phyloP scores from a whole-genome alignment of 1,140 invertebrate species.

The Drosophila orosa region DNA sequence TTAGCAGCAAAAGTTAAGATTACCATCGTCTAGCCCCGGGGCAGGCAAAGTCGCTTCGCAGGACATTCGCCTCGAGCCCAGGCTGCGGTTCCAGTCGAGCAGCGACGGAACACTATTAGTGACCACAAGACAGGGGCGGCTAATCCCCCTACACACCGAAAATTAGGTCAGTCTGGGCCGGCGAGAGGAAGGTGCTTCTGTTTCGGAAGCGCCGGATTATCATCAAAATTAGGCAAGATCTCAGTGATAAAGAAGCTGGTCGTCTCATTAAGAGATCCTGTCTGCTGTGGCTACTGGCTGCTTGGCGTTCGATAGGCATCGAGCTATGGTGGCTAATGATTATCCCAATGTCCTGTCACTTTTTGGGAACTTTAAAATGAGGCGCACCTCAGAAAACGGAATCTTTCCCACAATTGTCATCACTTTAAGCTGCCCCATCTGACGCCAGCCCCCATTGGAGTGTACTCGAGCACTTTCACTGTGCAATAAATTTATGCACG shows the following conservation, averaged over 20 bases:
- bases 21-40: slow-evolving; percentile 67
- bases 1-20: slow-evolving; percentile 79
- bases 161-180: slow-evolving; percentile 68
- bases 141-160: slow-evolving; percentile 58
- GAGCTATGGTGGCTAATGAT: slow-evolving; percentile 1
- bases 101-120: slow-evolving; percentile 57
- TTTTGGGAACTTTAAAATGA: neutral
- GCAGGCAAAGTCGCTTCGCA: slow-evolving; percentile 2
- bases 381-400: neutral
- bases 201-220: slow-evolving; percentile 74
- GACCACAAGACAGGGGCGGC: slow-evolving; percentile 68
- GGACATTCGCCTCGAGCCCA: neutral
- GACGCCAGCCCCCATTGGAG: slow-evolving; percentile 14
- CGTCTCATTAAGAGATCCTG: slow-evolving; percentile 50
- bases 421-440: slow-evolving; percentile 20
- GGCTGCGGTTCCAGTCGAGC: neutral
- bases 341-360: neutral
- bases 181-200: slow-evolving; percentile 33
- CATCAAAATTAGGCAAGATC: slow-evolving; percentile 71
- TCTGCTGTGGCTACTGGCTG: neutral
- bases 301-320: slow-evolving; percentile 52
- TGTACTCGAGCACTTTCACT: slow-evolving; percentile 25
- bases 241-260: slow-evolving; percentile 49
- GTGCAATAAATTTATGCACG: slow-evolving; percentile 63
- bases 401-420: slow-evolving; percentile 22